These are phyloP conservation scores for Solea solea DNA, from an alignment of 2,113 vertebrate species.

Conservation along the genomic window DNA sequence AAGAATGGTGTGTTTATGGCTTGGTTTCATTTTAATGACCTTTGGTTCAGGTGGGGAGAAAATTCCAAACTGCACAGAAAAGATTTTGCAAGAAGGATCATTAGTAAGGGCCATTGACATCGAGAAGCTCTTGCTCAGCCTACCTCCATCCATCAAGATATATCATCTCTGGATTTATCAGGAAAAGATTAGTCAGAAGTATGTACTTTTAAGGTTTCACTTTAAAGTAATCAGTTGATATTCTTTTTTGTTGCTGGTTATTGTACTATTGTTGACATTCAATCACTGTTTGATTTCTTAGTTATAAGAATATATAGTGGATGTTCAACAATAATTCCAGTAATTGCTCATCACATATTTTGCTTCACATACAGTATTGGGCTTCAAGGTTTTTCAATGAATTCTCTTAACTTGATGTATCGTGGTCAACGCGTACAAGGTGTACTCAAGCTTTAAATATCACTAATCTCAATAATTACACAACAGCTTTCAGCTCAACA, in stretches of 20 bases:
- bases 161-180: conserved; percentile 49
- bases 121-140: conserved; percentile 69
- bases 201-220: conserved; percentile 2
- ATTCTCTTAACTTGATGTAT: too few relatives aligned
- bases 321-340: too few relatives aligned
- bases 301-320: too few relatives aligned
- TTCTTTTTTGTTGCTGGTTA: neutral
- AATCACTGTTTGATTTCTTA: too few relatives aligned
- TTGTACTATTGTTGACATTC: too few relatives aligned
- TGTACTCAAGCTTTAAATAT: neutral
- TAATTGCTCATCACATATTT: too few relatives aligned
- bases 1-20: too few relatives aligned
- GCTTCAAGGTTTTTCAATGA: too few relatives aligned
- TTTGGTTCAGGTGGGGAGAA: conserved; percentile 60
- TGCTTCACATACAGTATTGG: too few relatives aligned
- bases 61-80: conserved; percentile 66
- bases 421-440: too few relatives aligned
- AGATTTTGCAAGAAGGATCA: conserved; percentile 38
- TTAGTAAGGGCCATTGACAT: conserved; percentile 53
- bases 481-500: conserved; percentile 55
- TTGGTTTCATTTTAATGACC: neutral
- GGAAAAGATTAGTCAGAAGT: conserved; percentile 42
- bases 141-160: conserved; percentile 45
- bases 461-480: neutral
- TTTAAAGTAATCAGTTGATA: neutral